Evolutionary conservation across 2,888 invertebrate genomes (phyloP).

Genomic region (Caenorhabditis sp.): DNA sequence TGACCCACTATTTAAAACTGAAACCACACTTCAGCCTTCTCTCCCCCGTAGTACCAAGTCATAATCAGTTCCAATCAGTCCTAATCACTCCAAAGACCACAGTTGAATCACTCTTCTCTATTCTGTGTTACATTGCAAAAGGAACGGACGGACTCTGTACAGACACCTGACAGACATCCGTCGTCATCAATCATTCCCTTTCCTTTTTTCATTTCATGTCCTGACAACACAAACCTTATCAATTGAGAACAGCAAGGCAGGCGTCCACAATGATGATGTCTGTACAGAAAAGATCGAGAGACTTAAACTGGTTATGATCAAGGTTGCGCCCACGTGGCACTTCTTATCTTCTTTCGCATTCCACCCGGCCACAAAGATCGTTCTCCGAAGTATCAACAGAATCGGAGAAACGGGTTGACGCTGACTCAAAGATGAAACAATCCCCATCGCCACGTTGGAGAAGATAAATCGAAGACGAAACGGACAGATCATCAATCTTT

Average conservation of each 20-base stretch:
- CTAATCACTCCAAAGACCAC: constrained; percentile 9
- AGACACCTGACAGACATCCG: not conserved
- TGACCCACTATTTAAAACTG: too few relatives aligned
- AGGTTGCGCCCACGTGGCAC: constrained; percentile 28
- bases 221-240: constrained; percentile 17
- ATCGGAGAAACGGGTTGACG: constrained; percentile 42
- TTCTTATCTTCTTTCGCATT: constrained; percentile 44
- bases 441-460: constrained; percentile 15
- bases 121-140: constrained; percentile 12
- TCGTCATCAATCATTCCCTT: not conserved
- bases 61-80: not conserved
- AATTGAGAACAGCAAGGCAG: constrained; percentile 21
- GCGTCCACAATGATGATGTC: not conserved
- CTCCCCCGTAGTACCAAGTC: too few relatives aligned
- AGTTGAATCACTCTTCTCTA: constrained; percentile 3
- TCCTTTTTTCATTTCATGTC: not conserved
- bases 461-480: too few relatives aligned
- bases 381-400: constrained; percentile 49
- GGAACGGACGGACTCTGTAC: not conserved
- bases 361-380: constrained; percentile 13
- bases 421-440: constrained; percentile 18
- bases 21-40: too few relatives aligned
- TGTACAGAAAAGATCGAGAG: not conserved
- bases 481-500: constrained; percentile 25
- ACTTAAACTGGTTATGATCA: constrained; percentile 12